Conservation (phyloP, 2,113 vertebrate genomes). For the Megalops atlanticus region DNA sequence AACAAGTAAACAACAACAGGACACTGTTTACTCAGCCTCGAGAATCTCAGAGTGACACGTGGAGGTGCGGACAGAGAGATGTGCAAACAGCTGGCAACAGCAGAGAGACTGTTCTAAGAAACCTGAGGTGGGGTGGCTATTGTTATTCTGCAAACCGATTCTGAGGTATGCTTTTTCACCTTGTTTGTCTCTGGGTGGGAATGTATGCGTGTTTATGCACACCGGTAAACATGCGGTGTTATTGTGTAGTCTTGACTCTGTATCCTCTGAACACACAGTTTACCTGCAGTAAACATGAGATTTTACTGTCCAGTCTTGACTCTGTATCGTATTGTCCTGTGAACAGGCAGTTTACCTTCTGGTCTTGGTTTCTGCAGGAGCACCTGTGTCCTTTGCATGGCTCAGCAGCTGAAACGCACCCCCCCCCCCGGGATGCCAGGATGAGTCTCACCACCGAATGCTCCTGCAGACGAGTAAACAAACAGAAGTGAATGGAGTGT, state of each 20-base stretch:
- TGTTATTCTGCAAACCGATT: background rate
- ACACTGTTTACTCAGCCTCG: conserved; percentile 20
- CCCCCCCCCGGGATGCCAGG: conserved; percentile 43
- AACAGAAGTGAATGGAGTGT: conserved; percentile 55
- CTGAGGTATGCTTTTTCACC: background rate
- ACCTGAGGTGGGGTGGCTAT: background rate
- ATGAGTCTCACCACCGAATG: conserved; percentile 38
- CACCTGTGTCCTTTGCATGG: conserved; percentile 9
- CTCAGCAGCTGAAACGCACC: conserved; percentile 60
- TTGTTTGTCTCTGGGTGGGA: too few species aligned
- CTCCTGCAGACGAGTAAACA: conserved; percentile 48
- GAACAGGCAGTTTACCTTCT: background rate
- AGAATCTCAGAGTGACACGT: background rate
- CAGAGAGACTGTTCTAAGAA: background rate
- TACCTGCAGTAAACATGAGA: too few species aligned
- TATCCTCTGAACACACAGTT: background rate
- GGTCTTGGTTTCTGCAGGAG: background rate
- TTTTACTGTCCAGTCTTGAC: too few species aligned
- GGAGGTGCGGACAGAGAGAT: conserved; percentile 17
- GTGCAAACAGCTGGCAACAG: too few species aligned
- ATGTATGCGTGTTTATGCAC: too few species aligned
- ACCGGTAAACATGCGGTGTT: conserved; percentile 38
- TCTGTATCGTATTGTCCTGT: too few species aligned
- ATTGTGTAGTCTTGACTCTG: conserved; percentile 27
- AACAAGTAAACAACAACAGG: conserved; percentile 30